phyloP scores from a whole-genome alignment of 2,797 vertebrate genomes.

The Menidia menidia region DNA sequence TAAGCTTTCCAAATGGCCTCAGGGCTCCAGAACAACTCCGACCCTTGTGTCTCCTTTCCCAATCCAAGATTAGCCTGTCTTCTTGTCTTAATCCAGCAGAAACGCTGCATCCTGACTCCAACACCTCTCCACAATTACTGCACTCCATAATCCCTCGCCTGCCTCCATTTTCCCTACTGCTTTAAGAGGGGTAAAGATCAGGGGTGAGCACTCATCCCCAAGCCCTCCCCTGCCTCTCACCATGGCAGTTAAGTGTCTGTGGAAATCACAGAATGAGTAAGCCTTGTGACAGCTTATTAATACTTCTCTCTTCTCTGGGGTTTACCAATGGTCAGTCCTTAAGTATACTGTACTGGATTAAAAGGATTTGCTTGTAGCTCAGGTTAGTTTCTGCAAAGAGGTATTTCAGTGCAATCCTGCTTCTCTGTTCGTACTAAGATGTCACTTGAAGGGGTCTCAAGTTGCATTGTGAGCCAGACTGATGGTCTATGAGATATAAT shows the following conservation, averaged over 20 bases:
- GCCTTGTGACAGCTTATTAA: slow-evolving; percentile 84
- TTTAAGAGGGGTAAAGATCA: slow-evolving; percentile 86
- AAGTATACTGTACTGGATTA: slow-evolving; percentile 86
- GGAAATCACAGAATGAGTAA: slow-evolving; percentile 83
- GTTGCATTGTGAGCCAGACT: slow-evolving; percentile 69
- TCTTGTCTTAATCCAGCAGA: slow-evolving; percentile 88
- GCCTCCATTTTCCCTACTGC: slow-evolving; percentile 83
- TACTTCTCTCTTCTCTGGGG: slow-evolving; percentile 79
- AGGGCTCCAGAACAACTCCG: slow-evolving; percentile 81
- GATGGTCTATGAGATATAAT: slow-evolving; percentile 76
- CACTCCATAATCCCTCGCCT: slow-evolving; percentile 85
- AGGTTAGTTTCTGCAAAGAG: slow-evolving; percentile 79
- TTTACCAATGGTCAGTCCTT: slow-evolving; percentile 84
- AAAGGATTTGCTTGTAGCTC: slow-evolving; percentile 86
- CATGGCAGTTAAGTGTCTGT: slow-evolving; percentile 82
- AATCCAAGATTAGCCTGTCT: slow-evolving; percentile 87
- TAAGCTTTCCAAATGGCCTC: slow-evolving; percentile 81
- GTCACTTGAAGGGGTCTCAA: slow-evolving; percentile 75
- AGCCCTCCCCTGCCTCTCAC: slow-evolving; percentile 77
- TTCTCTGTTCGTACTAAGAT: slow-evolving; percentile 71
- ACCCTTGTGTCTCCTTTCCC: slow-evolving; percentile 82
- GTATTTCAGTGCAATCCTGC: slow-evolving; percentile 68
- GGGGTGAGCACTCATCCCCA: slow-evolving; percentile 83
- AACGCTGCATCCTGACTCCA: slow-evolving; percentile 86
- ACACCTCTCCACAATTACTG: slow-evolving; percentile 88